Conservation (phyloP, 2,113 vertebrate genomes). For the Malurus cyaneus region DNA sequence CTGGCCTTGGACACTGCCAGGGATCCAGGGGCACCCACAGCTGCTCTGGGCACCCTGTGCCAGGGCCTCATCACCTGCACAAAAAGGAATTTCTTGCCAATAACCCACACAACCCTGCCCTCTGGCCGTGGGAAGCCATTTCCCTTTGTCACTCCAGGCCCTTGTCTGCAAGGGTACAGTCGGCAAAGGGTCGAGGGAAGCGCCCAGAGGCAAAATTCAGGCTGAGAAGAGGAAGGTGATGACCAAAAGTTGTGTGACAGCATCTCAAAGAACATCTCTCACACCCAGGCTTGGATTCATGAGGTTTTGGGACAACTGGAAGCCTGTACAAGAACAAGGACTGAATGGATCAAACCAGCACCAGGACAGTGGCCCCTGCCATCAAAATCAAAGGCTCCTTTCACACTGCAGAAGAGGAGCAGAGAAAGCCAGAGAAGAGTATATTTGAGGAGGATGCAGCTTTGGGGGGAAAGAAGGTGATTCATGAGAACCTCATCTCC, state of each 20-base stretch:
- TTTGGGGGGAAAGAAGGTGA: neutral
- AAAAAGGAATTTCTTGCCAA: neutral
- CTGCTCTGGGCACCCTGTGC: fast-evolving
- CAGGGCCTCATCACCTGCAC: neutral
- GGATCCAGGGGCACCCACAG: neutral
- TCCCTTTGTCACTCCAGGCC: neutral
- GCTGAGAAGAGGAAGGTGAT: neutral
- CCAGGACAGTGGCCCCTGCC: fast-evolving
- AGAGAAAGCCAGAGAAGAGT: neutral
- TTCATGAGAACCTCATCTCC: neutral
- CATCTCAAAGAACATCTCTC: neutral
- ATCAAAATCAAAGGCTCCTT: neutral
- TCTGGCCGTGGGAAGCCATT: neutral
- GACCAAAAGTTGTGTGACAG: neutral
- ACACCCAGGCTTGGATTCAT: neutral
- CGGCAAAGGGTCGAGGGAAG: neutral
- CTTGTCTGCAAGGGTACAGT: neutral
- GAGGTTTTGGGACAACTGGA: neutral
- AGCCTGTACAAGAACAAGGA: neutral
- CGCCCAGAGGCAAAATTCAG: neutral
- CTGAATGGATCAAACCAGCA: neutral
- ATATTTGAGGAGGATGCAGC: neutral
- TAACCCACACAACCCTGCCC: too few relatives aligned
- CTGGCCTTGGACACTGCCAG: neutral
- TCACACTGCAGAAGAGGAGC: neutral